Evolutionary conservation across 1,140 invertebrate species (phyloP).

Genomic region (Lasaia peninsularis): DNA sequence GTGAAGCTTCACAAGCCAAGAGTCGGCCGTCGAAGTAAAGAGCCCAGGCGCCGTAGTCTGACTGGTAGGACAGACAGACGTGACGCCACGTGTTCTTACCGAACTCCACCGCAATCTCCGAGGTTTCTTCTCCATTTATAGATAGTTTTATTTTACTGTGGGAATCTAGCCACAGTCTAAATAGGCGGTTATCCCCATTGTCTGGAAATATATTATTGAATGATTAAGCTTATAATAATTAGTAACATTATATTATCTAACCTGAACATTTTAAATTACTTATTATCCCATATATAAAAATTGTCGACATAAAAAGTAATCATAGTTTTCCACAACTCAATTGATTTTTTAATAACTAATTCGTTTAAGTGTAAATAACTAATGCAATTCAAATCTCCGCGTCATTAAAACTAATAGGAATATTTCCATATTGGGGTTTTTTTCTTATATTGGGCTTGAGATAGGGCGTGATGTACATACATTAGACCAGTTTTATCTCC

Average conservation of each 20-base stretch:
- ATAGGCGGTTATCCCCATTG: constrained; percentile 78
- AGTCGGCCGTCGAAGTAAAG: constrained; percentile 80
- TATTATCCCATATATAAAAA: no score
- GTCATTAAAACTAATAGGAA: no score
- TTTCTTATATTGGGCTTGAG: no score
- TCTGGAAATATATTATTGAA: constrained; percentile 55
- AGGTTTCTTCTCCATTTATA: constrained; percentile 74
- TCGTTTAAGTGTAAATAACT: no score
- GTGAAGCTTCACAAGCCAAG: constrained; percentile 62
- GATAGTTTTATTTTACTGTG: constrained; percentile 78
- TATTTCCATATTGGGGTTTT: no score
- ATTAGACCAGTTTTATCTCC: no score
- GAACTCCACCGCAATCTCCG: constrained; percentile 67
- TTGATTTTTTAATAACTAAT: no score
- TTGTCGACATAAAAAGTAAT: no score
- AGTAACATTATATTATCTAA: background rate
- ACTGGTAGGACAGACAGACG: constrained; percentile 82
- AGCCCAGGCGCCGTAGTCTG: constrained; percentile 77
- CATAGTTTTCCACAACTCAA: no score
- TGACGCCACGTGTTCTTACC: constrained; percentile 80
- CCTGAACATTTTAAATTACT: no score
- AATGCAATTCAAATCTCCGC: no score
- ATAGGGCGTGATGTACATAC: no score
- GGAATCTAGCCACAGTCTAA: constrained; percentile 80
- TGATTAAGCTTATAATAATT: background rate